Conservation (phyloP, 2,113 vertebrate species). For the Lipophrys pholis region DNA sequence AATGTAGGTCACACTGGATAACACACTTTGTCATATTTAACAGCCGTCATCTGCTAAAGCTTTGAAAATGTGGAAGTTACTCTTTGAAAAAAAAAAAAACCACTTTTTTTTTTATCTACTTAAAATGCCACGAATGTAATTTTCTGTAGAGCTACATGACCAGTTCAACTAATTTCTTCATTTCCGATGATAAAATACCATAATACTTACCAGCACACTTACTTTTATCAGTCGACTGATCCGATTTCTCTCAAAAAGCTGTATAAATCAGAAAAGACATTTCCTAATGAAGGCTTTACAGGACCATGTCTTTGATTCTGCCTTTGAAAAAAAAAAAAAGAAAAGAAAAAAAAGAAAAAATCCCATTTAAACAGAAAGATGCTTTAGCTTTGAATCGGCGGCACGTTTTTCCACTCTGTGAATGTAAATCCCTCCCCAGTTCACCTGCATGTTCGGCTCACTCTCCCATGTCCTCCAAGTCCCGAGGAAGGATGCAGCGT, state of each 20-base stretch:
- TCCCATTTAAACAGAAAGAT: constrained; percentile 29
- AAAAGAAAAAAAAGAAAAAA: too few relatives aligned
- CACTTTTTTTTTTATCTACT: too few relatives aligned
- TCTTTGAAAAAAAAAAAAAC: neutral
- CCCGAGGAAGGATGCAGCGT: constrained; percentile 41
- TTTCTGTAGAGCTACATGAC: neutral
- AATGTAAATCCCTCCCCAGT: constrained; percentile 32
- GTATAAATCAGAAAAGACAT: constrained; percentile 21
- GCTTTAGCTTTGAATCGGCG: constrained; percentile 24
- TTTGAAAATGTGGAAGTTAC: constrained; percentile 22
- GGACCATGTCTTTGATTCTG: neutral
- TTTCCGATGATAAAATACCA: too few relatives aligned
- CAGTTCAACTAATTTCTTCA: neutral
- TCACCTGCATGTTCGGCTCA: constrained; percentile 55
- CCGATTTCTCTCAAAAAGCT: constrained; percentile 25
- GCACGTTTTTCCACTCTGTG: constrained; percentile 18
- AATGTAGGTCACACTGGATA: neutral
- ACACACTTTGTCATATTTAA: neutral
- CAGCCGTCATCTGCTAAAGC: neutral
- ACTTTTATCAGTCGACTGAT: constrained; percentile 43
- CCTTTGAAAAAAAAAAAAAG: too few relatives aligned
- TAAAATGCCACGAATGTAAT: too few relatives aligned
- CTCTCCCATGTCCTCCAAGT: constrained; percentile 42
- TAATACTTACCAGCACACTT: constrained; percentile 34
- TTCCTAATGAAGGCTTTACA: constrained; percentile 27